Conservation (phyloP, 1,140 invertebrate genomes). For the Diachasmimorpha longicaudata region DNA sequence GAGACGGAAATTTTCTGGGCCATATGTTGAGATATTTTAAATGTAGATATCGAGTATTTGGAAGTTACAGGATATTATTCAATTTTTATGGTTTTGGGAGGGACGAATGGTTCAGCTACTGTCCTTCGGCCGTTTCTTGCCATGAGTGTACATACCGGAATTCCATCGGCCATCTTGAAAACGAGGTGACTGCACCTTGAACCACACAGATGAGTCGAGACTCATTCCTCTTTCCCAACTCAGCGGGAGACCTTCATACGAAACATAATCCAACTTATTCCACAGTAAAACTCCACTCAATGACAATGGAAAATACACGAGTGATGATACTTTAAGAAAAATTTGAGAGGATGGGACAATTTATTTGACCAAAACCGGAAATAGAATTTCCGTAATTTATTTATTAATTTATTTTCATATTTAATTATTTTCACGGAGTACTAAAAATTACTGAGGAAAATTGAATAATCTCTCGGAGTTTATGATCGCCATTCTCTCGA, state of each 20-base stretch:
- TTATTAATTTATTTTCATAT: neutral
- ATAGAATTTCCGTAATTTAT: neutral
- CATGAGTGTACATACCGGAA: slow-evolving; percentile 45
- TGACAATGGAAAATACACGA: neutral
- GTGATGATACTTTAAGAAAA: neutral
- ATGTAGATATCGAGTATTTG: no score
- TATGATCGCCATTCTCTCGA: neutral
- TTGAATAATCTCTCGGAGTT: neutral
- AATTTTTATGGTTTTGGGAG: neutral
- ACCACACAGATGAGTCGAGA: slow-evolving; percentile 24
- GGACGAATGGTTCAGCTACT: slow-evolving; percentile 2
- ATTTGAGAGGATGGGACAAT: neutral
- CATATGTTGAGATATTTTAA: neutral
- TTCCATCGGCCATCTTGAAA: slow-evolving; percentile 41
- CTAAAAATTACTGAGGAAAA: neutral
- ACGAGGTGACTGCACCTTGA: slow-evolving; percentile 53
- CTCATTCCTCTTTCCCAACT: slow-evolving; percentile 25
- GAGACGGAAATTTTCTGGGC: neutral
- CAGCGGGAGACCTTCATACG: neutral
- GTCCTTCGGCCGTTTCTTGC: slow-evolving; percentile 31
- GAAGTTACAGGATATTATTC: neutral
- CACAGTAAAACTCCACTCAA: neutral
- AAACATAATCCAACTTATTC: neutral
- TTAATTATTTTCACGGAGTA: neutral
- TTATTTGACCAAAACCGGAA: neutral